Conservation (phyloP, 2,888 invertebrate species). For the Malthinus seriepunctatus region DNA sequence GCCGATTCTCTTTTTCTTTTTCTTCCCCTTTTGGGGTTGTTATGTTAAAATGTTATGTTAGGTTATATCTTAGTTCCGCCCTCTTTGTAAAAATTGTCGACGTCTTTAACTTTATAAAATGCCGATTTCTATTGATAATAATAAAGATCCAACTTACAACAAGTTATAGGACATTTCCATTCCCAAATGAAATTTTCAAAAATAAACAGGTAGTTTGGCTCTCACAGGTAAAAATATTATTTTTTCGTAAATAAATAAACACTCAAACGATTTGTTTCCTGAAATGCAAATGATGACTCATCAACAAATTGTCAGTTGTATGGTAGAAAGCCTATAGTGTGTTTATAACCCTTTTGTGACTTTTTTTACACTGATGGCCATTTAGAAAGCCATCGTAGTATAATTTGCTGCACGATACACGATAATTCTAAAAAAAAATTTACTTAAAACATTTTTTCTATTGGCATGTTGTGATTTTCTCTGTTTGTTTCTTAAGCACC, state of each 20-base stretch:
- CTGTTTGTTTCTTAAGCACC: slow-evolving; percentile 16
- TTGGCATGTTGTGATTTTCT: slow-evolving; percentile 23
- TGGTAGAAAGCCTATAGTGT: no score
- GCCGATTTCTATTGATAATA: slow-evolving; percentile 9
- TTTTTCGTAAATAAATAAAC: no score
- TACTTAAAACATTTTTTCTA: not conserved
- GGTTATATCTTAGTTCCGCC: slow-evolving; percentile 22
- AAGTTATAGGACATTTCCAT: not conserved
- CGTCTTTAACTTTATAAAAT: slow-evolving; percentile 9
- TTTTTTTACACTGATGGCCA: no score
- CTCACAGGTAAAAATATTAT: no score
- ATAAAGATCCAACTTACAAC: not conserved
- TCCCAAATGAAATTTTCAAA: not conserved
- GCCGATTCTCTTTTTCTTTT: slow-evolving; percentile 11
- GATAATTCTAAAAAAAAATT: no score
- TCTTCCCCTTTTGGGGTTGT: slow-evolving; percentile 11
- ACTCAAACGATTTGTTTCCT: no score
- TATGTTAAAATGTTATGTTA: slow-evolving; percentile 12
- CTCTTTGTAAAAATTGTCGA: slow-evolving; percentile 13
- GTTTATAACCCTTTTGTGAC: no score
- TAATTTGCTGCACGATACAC: no score
- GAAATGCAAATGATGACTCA: no score
- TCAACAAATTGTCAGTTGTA: no score
- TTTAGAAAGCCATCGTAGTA: no score
- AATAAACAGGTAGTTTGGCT: not conserved